These are phyloP conservation scores for Lasioglossum oenotherae DNA, from an alignment of 2,888 invertebrate genomes.

Conservation along the genomic window DNA sequence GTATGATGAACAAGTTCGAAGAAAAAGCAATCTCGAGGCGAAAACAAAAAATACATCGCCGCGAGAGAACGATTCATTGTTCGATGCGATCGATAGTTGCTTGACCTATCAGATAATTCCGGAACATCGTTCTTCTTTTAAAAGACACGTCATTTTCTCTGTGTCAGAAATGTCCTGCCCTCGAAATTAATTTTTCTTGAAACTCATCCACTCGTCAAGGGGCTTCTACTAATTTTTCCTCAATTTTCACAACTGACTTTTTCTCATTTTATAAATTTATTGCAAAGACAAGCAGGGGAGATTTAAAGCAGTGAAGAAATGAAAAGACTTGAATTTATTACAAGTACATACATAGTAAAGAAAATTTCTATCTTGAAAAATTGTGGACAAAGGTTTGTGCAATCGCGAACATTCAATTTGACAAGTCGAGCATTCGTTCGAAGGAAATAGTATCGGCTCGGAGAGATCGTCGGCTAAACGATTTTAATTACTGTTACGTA, in stretches of 20 bases:
- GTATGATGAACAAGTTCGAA: neutral
- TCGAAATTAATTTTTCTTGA: neutral
- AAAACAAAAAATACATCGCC: neutral
- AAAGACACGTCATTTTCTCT: neutral
- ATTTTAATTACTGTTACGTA: constrained; percentile 23
- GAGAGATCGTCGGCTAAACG: constrained; percentile 11
- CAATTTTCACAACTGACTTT: no score
- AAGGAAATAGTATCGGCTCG: neutral
- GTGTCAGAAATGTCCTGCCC: neutral
- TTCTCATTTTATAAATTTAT: no score
- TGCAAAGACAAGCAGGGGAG: no score
- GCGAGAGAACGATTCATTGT: neutral
- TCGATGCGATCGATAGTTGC: neutral
- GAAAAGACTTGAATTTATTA: no score
- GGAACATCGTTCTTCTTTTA: neutral
- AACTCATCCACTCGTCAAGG: neutral
- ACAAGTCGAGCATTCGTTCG: neutral
- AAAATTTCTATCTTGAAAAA: neutral
- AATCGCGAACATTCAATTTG: neutral
- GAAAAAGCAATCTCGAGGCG: neutral
- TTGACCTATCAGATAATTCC: neutral
- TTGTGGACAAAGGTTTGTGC: neutral
- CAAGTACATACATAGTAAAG: no score
- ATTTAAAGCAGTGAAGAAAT: no score
- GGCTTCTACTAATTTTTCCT: no score